Evolutionary conservation across 2,113 vertebrate species (phyloP).

Genomic region (Nestor notabilis): DNA sequence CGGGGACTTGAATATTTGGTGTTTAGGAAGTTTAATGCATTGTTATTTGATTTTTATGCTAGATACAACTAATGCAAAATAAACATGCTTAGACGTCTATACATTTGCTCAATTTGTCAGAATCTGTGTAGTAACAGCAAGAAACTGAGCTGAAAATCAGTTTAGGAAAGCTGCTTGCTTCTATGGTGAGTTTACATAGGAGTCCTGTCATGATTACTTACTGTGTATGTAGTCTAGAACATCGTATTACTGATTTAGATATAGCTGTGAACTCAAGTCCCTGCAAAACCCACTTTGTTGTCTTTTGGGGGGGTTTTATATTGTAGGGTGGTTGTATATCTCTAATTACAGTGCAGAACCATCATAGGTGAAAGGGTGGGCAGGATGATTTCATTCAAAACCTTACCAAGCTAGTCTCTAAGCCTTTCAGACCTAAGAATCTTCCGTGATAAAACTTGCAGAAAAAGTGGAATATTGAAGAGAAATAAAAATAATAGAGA

Average conservation of each 20-base stretch:
- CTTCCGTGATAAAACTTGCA: not conserved
- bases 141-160: not conserved
- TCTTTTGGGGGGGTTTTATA: accelerated
- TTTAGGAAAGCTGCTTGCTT: not conserved
- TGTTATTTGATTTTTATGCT: not conserved
- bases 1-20: not conserved
- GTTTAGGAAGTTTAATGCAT: not conserved
- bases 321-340: not conserved
- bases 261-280: not conserved
- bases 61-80: not conserved
- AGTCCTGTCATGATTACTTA: not conserved
- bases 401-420: not conserved
- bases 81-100: not conserved
- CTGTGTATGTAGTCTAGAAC: not conserved
- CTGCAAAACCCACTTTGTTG: not conserved
- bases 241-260: not conserved
- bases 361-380: not conserved
- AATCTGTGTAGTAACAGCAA: not conserved
- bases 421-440: not conserved
- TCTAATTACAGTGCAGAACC: not conserved
- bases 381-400: not conserved
- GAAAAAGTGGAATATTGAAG: not conserved
- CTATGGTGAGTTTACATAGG: not conserved
- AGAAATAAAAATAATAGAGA: not conserved
- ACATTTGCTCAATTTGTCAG: not conserved